phyloP scores from a whole-genome alignment of 2,888 invertebrate species.

The Microplitis manilae region DNA sequence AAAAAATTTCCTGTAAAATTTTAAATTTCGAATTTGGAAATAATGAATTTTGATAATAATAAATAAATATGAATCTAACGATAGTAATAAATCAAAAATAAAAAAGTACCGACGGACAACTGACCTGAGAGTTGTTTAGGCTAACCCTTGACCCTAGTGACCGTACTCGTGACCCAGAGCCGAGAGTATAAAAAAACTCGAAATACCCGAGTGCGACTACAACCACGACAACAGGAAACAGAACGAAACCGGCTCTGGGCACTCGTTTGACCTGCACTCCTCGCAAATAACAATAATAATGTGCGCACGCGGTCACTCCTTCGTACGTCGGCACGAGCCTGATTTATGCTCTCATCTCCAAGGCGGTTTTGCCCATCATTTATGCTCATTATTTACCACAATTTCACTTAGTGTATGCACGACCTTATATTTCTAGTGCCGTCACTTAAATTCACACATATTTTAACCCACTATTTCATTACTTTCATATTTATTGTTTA shows the following conservation, averaged over 20 bases:
- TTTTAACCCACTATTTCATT: constrained; percentile 24
- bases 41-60: neutral
- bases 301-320: constrained; percentile 67
- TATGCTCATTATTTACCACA: neutral
- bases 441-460: too few relatives aligned
- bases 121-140: constrained; percentile 70
- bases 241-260: constrained; percentile 62
- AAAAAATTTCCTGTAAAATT: too few relatives aligned
- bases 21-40: too few relatives aligned
- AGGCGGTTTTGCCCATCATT: neutral
- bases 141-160: constrained; percentile 67
- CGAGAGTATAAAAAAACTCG: constrained; percentile 24
- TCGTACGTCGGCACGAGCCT: constrained; percentile 37
- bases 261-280: constrained; percentile 61
- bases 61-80: constrained; percentile 28
- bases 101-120: constrained; percentile 56
- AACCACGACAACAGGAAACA: constrained; percentile 61
- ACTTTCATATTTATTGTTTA: constrained; percentile 20
- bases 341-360: constrained; percentile 62
- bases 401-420: neutral
- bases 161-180: constrained; percentile 57
- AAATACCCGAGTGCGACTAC: constrained; percentile 42
- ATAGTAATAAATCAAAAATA: constrained; percentile 68
- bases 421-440: constrained; percentile 40
- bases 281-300: constrained; percentile 52